These are phyloP conservation scores for Drosophila azteca DNA, from an alignment of 1,140 invertebrate species.

Conservation along the genomic window DNA sequence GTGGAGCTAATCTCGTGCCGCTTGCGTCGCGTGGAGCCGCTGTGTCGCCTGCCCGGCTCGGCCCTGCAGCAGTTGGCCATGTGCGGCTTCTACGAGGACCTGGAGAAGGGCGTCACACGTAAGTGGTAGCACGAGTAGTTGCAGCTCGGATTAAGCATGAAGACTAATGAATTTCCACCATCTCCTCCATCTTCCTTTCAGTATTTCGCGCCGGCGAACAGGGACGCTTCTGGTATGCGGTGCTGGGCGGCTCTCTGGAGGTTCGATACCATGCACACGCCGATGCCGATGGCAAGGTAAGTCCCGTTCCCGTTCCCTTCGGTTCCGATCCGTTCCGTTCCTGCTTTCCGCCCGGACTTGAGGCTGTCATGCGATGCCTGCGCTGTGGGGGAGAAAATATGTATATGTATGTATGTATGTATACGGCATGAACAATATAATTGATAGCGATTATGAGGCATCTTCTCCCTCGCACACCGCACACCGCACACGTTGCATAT, in stretches of 20 bases:
- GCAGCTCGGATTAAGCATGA: conserved; percentile 37
- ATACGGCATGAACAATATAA: conserved; percentile 58
- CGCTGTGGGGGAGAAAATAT: conserved; percentile 29
- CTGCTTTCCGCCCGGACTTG: too few species aligned
- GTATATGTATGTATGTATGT: conserved; percentile 5
- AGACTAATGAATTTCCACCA: conserved; percentile 8
- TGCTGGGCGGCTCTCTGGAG: conserved; percentile 89
- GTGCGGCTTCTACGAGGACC: conserved; percentile 90
- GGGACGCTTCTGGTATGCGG: conserved; percentile 91
- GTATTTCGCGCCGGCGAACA: conserved; percentile 91
- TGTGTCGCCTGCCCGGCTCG: conserved; percentile 88
- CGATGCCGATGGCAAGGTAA: conserved; percentile 85
- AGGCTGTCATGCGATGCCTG: conserved; percentile 21
- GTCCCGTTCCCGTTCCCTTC: conserved; percentile 27
- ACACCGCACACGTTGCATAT: conserved; percentile 18
- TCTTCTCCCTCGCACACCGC: not conserved
- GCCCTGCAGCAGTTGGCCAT: conserved; percentile 90
- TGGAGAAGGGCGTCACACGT: conserved; percentile 92
- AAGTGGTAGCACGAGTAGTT: conserved; percentile 83
- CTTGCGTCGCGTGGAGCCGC: conserved; percentile 86
- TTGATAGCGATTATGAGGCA: conserved; percentile 67
- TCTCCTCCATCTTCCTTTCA: conserved; percentile 81
- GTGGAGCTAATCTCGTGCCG: conserved; percentile 87
- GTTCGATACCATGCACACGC: conserved; percentile 86
- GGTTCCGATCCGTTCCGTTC: not conserved